Base-by-base conservation (phyloP, 2,888 invertebrate genomes). In the Cantharis nigra region DNA sequence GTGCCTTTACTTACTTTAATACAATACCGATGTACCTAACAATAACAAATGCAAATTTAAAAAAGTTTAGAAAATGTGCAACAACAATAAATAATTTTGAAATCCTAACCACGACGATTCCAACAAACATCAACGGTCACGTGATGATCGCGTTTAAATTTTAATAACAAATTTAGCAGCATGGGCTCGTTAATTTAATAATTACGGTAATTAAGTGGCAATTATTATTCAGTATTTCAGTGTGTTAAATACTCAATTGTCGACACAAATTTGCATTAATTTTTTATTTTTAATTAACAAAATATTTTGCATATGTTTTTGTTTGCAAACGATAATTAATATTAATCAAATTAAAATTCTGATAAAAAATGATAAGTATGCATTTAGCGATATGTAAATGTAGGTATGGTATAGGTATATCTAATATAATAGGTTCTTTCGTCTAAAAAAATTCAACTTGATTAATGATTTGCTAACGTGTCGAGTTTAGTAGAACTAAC, bases 1-100 rank as follows among this genome's bases (percentile, higher is more conserved):
- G 86, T 86, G 86, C 80, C 81, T 76, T 78, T 79, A 82, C 81
- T 82, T 81, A 79, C 84, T 83, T 85, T 83, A 82, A 84, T 84
- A 83, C 79, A 76, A 78, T 75, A 80, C 79, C 81, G 62, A 76
- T 76, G 76, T 23, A 26, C 23, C 16, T 23, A 49, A 70, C 23
- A 65, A 72, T 75, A 78, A 75, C 72, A 70, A 70, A 74, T 76
- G 78, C 78, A 76, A 78, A 78, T 78, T 78, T 76, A 70, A 63
- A 67, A 67, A 23, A 23, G 23, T 67, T 67, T 67, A 23, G 65
- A 67, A 33, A 67, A 67, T 67, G 28, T 70, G 70, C 70, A 70
- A 33, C 70, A 65, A 20, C 9, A 67, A 26, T 67, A 13, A 20
- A 20, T 67, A 23, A 67, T 67, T 67, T 20, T 67, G 18, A 18